Conservation (phyloP, 2,888 invertebrate species). For the Azorinus chamasolen region DNA sequence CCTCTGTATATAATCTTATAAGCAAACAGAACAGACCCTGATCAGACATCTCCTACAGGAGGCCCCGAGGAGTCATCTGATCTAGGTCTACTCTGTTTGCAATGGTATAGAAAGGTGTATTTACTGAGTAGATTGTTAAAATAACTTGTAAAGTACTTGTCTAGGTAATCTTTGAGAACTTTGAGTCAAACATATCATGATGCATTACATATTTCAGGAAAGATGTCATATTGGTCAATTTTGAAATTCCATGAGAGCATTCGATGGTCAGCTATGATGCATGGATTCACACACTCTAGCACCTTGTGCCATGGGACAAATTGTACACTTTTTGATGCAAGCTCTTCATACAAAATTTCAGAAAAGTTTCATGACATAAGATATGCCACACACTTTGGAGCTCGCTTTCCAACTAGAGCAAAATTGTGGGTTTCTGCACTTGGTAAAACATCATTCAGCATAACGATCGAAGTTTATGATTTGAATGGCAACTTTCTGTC, state of each 20-base stretch:
- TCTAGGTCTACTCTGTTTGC: too few species aligned
- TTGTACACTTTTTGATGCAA: constrained; percentile 34
- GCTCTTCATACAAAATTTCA: constrained; percentile 9
- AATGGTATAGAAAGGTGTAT: too few species aligned
- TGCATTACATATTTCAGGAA: constrained; percentile 29
- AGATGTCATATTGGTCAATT: constrained; percentile 40
- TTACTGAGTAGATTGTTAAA: too few species aligned
- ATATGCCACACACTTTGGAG: constrained; percentile 3
- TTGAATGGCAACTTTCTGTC: too few species aligned
- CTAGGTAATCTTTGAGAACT: too few species aligned
- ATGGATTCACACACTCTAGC: constrained; percentile 25
- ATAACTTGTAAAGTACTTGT: too few species aligned
- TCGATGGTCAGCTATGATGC: constrained; percentile 27
- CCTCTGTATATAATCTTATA: too few species aligned
- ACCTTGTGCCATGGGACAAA: constrained; percentile 9
- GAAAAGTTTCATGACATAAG: constrained; percentile 14
- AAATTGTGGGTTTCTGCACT: background rate
- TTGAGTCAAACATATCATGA: too few species aligned
- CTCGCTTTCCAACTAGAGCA: constrained; percentile 1
- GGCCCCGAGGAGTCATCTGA: too few species aligned
- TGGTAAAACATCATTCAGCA: constrained; percentile 12
- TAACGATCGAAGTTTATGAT: background rate
- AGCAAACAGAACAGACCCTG: too few species aligned
- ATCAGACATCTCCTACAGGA: too few species aligned
- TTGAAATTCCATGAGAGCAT: constrained; percentile 40